phyloP scores from a whole-genome alignment of 2,113 vertebrate genomes.

The Canis aureus region DNA sequence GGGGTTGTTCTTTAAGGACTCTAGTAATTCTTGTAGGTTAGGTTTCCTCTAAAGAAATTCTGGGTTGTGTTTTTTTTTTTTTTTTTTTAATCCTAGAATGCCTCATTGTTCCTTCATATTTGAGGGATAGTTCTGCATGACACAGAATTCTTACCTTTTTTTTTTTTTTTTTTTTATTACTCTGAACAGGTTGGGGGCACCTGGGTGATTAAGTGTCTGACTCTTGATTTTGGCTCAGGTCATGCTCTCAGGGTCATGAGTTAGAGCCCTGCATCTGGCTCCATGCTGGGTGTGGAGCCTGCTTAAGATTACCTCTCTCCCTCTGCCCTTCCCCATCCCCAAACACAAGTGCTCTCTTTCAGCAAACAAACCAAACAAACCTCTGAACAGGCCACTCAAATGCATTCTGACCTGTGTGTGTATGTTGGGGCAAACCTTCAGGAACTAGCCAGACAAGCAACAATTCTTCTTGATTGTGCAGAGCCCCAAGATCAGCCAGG shows the following conservation, averaged over 20 bases:
- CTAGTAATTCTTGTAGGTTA: background rate
- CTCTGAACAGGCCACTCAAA: background rate
- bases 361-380: background rate
- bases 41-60: background rate
- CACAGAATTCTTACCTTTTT: background rate
- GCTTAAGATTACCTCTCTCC: no score
- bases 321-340: no score
- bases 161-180: background rate
- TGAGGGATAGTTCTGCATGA: background rate
- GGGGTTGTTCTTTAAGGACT: background rate
- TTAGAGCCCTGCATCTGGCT: background rate
- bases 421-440: background rate
- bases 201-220: background rate
- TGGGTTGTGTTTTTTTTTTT: background rate
- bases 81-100: background rate
- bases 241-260: background rate
- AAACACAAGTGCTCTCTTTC: background rate
- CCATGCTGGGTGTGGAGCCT: background rate
- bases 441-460: background rate
- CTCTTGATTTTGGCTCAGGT: background rate
- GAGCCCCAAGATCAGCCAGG: background rate
- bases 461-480: background rate
- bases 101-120: background rate
- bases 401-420: background rate
- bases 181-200: background rate